Percentiles rank a stretch among this genome's conserved stretches.
phyloP scores from a whole-genome alignment of 2,888 invertebrate genomes.

The Drosophila emarginata region DNA sequence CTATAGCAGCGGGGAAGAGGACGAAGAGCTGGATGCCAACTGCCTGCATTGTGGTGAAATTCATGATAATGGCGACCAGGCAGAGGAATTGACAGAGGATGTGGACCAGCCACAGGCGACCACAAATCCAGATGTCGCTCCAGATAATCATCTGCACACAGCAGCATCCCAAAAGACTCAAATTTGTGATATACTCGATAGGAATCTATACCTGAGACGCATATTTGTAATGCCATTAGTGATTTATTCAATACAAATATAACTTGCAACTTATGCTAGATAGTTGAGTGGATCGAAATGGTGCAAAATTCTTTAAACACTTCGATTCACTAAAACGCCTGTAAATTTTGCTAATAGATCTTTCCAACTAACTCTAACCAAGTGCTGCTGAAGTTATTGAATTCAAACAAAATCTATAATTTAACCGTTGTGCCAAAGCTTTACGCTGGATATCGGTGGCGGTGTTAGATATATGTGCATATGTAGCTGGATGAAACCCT shows the following conservation, averaged over 20 bases:
- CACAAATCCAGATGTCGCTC: not conserved
- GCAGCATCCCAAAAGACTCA: slow-evolving; percentile 43
- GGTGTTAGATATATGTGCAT: too few relatives aligned
- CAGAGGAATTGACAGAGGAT: slow-evolving; percentile 8
- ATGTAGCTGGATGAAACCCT: too few relatives aligned
- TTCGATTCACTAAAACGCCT: not conserved
- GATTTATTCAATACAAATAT: not conserved
- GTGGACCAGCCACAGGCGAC: not conserved
- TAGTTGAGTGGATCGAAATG: not conserved
- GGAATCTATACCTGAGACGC: slow-evolving; percentile 76
- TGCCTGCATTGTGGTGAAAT: slow-evolving; percentile 57
- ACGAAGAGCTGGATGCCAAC: slow-evolving; percentile 30
- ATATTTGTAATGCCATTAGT: slow-evolving; percentile 69
- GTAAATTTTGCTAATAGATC: not conserved
- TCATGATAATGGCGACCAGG: slow-evolving; percentile 29
- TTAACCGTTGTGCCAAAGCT: too few relatives aligned
- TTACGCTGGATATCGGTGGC: too few relatives aligned
- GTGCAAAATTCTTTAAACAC: not conserved
- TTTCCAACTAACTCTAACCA: too few relatives aligned
- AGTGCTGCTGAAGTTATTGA: too few relatives aligned
- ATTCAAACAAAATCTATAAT: too few relatives aligned
- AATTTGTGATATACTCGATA: slow-evolving; percentile 74
- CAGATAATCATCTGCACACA: slow-evolving; percentile 13
- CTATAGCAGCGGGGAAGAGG: slow-evolving; percentile 22
- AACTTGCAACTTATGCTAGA: slow-evolving; percentile 4